Percentiles rank a stretch among this genome's conserved stretches.
phyloP scores from a whole-genome alignment of 2,113 vertebrate species.

The Heterochromis multidens region DNA sequence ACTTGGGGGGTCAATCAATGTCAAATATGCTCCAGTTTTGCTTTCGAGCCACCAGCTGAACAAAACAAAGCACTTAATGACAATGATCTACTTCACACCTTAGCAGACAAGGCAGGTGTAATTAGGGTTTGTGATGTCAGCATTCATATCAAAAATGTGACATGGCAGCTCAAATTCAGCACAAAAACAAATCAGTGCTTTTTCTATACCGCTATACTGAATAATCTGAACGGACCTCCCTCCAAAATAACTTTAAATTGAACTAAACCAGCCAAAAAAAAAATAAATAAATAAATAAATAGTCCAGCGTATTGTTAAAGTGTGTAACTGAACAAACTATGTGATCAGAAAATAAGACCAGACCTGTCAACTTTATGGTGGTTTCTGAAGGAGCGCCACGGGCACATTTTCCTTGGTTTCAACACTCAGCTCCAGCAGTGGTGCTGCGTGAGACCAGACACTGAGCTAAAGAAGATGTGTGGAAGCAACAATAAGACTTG shows the following conservation, averaged over 20 bases:
- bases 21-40: background rate
- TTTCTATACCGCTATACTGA: background rate
- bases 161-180: background rate
- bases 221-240: background rate
- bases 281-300: background rate
- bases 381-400: background rate
- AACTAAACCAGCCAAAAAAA: background rate
- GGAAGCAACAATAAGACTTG: background rate
- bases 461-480: background rate
- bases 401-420: background rate
- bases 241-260: background rate
- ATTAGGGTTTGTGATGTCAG: background rate
- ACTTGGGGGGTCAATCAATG: too few relatives aligned
- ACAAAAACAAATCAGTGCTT: background rate
- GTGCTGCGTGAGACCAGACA: background rate
- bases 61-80: background rate
- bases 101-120: background rate
- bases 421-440: background rate
- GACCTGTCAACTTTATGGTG: background rate
- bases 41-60: background rate
- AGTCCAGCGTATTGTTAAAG: background rate
- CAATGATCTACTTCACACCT: background rate
- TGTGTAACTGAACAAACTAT: background rate
- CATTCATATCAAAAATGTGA: too few relatives aligned
- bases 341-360: background rate